A percentile compares a stretch with the other conserved stretches of the same genome.
phyloP scores from a whole-genome alignment of 2,888 invertebrate genomes.

The Ormyrus thymus region DNA sequence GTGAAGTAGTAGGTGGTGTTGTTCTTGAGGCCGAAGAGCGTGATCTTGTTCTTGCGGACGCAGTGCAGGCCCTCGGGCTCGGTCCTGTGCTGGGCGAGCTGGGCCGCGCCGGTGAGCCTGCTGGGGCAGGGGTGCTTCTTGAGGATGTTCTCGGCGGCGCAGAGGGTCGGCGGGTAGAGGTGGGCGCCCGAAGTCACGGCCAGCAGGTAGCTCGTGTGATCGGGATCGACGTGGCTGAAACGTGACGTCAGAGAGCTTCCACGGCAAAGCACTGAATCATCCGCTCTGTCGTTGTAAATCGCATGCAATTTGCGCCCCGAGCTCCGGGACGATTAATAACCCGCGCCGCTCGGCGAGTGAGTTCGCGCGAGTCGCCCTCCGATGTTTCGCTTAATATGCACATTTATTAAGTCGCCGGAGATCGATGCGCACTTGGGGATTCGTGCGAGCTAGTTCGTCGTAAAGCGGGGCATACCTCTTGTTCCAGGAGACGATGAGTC shows the following conservation, averaged over 20 bases:
- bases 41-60: slow-evolving; percentile 70
- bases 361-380: background rate
- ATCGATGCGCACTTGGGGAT: background rate
- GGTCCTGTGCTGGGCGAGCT: slow-evolving; percentile 63
- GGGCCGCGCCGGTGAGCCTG: slow-evolving; percentile 12
- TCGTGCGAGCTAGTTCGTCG: too few relatives aligned
- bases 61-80: slow-evolving; percentile 73
- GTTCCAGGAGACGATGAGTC: slow-evolving; percentile 72
- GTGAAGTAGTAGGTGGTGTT: slow-evolving; percentile 73
- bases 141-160: slow-evolving; percentile 70
- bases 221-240: slow-evolving; percentile 68
- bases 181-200: slow-evolving; percentile 71
- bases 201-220: slow-evolving; percentile 71
- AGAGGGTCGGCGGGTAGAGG: slow-evolving; percentile 70
- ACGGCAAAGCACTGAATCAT: slow-evolving; percentile 29
- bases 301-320: slow-evolving; percentile 12
- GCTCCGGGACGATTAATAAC: slow-evolving; percentile 10
- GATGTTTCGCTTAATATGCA: slow-evolving; percentile 21
- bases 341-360: background rate
- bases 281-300: slow-evolving; percentile 27
- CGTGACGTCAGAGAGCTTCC: slow-evolving; percentile 36
- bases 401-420: slow-evolving; percentile 23
- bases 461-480: slow-evolving; percentile 64
- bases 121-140: slow-evolving; percentile 62
- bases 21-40: slow-evolving; percentile 71